These are phyloP conservation scores for Zophobas morio DNA, from an alignment of 1,140 invertebrate species.

Conservation along the genomic window DNA sequence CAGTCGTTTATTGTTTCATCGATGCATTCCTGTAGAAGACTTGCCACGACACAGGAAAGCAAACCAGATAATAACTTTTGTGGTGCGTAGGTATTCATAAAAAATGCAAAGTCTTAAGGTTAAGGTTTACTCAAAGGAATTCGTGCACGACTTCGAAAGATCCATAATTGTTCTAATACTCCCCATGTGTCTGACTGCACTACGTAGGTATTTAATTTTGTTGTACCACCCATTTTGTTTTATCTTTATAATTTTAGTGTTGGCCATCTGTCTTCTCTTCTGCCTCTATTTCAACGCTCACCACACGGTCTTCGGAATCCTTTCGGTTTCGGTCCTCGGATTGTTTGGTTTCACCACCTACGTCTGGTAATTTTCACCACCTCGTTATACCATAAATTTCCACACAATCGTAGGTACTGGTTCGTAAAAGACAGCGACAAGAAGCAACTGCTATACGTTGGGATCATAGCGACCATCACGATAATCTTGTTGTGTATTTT, in stretches of 20 bases:
- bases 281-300: background rate
- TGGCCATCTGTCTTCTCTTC: background rate
- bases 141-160: background rate
- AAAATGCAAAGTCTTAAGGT: background rate
- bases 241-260: background rate
- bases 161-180: background rate
- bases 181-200: background rate
- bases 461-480: background rate
- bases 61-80: background rate
- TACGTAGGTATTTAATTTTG: background rate
- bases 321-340: background rate
- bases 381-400: background rate
- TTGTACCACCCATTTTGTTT: background rate
- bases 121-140: slow-evolving; percentile 4
- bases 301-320: background rate
- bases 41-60: background rate
- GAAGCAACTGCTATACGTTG: slow-evolving; percentile 8
- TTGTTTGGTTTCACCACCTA: slow-evolving; percentile 1
- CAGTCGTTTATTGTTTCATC: slow-evolving; percentile 2
- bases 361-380: background rate
- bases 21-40: background rate
- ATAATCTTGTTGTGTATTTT: slow-evolving; percentile 19
- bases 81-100: background rate
- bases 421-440: background rate
- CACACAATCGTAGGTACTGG: slow-evolving; percentile 15